phyloP scores from a whole-genome alignment of 2,113 vertebrate species.

The Thomomys bottae region DNA sequence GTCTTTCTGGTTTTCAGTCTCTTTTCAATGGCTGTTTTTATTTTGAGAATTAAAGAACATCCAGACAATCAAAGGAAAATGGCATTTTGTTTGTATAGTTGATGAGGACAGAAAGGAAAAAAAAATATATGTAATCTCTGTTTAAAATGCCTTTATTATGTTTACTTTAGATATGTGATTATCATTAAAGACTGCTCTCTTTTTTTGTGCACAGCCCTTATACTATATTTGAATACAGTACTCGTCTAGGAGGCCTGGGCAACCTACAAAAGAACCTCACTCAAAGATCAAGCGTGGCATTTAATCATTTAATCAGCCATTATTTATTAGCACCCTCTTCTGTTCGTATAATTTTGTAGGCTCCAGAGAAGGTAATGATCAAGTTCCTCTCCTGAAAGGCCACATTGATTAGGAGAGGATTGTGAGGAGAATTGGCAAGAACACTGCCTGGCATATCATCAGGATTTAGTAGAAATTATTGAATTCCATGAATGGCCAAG shows the following conservation, averaged over 20 bases:
- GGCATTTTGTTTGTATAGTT: conserved; percentile 71
- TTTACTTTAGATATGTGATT: conserved; percentile 59
- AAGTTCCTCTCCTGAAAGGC: not conserved
- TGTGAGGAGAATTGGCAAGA: not conserved
- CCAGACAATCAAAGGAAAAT: conserved; percentile 68
- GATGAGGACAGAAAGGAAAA: conserved; percentile 55
- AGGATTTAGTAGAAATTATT: not conserved
- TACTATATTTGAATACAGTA: conserved; percentile 33
- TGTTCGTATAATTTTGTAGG: not conserved
- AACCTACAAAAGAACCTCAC: conserved; percentile 1
- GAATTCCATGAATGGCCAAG: not conserved
- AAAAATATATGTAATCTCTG: conserved; percentile 32
- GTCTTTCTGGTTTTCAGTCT: conserved; percentile 62
- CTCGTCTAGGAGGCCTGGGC: not conserved
- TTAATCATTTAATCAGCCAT: conserved; percentile 49
- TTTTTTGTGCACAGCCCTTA: not conserved
- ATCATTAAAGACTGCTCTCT: conserved; percentile 1
- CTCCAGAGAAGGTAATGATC: not conserved
- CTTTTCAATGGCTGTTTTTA: conserved; percentile 56
- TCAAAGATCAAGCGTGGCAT: conserved; percentile 21
- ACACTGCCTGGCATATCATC: not conserved
- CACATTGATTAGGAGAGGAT: not conserved
- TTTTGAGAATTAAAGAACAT: conserved; percentile 60
- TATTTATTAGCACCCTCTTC: conserved; percentile 51
- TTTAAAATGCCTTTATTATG: conserved; percentile 73